Conservation (phyloP, 2,113 vertebrate species). For the Sturnira hondurensis region DNA sequence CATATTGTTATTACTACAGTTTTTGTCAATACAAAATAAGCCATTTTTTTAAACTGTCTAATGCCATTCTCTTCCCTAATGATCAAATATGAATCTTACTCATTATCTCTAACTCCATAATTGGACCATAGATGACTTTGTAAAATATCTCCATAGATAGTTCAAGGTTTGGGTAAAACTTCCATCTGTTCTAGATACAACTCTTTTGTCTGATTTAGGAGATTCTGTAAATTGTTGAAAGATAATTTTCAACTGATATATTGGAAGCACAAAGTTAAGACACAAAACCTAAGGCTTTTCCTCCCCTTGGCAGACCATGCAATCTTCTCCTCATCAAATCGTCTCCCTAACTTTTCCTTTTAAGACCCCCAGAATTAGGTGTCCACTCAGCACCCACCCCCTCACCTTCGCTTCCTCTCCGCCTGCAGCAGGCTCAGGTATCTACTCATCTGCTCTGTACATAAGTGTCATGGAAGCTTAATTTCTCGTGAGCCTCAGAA, state of each 20-base stretch:
- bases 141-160: not conserved
- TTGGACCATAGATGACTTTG: not conserved
- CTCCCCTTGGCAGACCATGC: accelerated
- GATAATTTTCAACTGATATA: not conserved
- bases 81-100: not conserved
- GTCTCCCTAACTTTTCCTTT: not conserved
- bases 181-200: not conserved
- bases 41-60: not conserved
- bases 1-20: not conserved
- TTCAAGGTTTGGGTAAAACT: not conserved
- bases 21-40: not conserved
- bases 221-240: not conserved
- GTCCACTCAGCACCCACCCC: no score
- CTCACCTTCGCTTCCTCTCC: not conserved
- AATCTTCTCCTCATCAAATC: not conserved
- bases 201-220: constrained; percentile 22
- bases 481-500: not conserved
- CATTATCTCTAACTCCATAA: not conserved
- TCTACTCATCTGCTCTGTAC: not conserved
- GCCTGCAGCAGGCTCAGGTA: accelerated
- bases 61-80: not conserved
- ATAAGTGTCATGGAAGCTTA: accelerated
- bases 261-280: not conserved
- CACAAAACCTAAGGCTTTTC: not conserved
- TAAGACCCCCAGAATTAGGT: not conserved